Conservation (phyloP, 2,888 invertebrate genomes). For the Sesia apiformis region DNA sequence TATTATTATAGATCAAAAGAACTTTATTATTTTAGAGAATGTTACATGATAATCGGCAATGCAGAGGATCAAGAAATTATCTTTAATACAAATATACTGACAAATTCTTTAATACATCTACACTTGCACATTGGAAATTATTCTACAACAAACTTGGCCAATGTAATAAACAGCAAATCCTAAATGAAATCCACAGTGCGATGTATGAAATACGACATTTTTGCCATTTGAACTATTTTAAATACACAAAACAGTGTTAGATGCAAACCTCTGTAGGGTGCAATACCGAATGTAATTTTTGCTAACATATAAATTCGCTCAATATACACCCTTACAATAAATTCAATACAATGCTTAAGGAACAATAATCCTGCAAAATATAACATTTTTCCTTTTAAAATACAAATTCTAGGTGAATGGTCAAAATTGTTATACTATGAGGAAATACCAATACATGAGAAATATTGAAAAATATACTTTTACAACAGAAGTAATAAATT, state of each 20-base stretch:
- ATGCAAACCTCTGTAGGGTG: constrained; percentile 41
- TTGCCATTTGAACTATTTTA: background rate
- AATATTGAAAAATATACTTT: constrained; percentile 6
- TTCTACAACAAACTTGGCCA: constrained; percentile 60
- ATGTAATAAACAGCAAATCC: constrained; percentile 36
- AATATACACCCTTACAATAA: constrained; percentile 38
- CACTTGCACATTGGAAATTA: constrained; percentile 61
- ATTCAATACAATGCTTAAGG: constrained; percentile 30
- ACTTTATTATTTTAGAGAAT: constrained; percentile 75
- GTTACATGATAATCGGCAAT: constrained; percentile 74
- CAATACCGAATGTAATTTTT: constrained; percentile 31
- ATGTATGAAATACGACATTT: background rate
- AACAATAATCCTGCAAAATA: constrained; percentile 27
- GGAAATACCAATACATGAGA: constrained; percentile 16
- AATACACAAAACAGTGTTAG: constrained; percentile 43
- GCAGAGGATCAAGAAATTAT: constrained; percentile 69
- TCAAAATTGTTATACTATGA: constrained; percentile 23
- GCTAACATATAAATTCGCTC: constrained; percentile 37
- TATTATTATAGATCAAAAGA: constrained; percentile 66
- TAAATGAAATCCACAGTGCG: background rate
- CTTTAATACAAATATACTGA: constrained; percentile 66
- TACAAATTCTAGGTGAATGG: constrained; percentile 39
- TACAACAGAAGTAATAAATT: background rate
- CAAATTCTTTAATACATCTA: constrained; percentile 62
- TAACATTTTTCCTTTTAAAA: constrained; percentile 19